Conservation (phyloP, 1,140 invertebrate species). For the Leguminivora glycinivorella region DNA sequence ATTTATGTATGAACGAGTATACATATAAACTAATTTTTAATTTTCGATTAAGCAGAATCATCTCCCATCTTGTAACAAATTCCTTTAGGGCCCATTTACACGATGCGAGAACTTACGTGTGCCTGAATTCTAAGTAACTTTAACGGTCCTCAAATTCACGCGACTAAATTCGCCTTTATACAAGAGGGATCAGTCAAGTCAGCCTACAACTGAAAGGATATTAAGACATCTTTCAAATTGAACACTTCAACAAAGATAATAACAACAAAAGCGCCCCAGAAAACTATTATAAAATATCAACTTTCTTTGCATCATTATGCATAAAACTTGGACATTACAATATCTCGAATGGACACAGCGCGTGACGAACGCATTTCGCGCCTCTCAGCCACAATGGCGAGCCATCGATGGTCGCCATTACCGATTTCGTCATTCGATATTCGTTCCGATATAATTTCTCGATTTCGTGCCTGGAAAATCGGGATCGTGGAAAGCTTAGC, state of each 20-base stretch:
- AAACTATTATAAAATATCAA: constrained; percentile 16
- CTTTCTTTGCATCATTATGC: constrained; percentile 23
- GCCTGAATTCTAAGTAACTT: too few species aligned
- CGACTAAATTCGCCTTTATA: too few species aligned
- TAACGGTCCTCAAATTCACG: too few species aligned
- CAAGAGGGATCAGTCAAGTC: too few species aligned
- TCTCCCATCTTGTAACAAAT: too few species aligned
- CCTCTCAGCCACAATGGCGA: constrained; percentile 61
- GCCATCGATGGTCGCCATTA: constrained; percentile 64
- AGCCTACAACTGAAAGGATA: too few species aligned
- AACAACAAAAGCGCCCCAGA: background rate
- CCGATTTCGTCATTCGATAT: constrained; percentile 68
- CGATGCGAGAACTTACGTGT: too few species aligned
- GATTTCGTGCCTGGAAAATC: constrained; percentile 51
- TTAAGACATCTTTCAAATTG: background rate
- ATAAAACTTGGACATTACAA: constrained; percentile 20
- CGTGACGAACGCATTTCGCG: constrained; percentile 67
- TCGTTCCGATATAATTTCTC: constrained; percentile 73
- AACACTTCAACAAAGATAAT: background rate
- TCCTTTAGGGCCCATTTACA: too few species aligned
- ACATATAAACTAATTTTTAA: too few species aligned
- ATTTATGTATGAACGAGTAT: too few species aligned
- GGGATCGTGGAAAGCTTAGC: constrained; percentile 32
- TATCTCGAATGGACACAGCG: constrained; percentile 24
- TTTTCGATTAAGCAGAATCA: too few species aligned